Percentiles rank a stretch among this genome's conserved stretches.
These are phyloP conservation scores for Haliclona indistincta DNA, from an alignment of 37 sponge, comb jelly and placozoan species.

Conservation along the genomic window DNA sequence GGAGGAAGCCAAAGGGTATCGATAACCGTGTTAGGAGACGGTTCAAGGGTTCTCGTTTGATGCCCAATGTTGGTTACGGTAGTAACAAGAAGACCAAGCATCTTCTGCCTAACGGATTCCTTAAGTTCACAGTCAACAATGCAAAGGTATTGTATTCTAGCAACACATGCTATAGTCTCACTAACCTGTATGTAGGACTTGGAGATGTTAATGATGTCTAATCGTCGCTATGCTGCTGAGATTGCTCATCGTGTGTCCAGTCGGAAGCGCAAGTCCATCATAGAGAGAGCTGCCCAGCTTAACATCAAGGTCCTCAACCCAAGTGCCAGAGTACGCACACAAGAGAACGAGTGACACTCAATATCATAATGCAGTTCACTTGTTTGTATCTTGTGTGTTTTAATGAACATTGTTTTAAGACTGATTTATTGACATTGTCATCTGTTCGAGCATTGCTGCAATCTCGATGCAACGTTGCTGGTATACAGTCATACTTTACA, in stretches of 20 bases:
- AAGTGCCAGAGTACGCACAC: slow-evolving; percentile 81
- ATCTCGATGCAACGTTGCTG: too few relatives aligned
- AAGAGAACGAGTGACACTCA: slow-evolving; percentile 92
- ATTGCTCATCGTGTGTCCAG: slow-evolving; percentile 94
- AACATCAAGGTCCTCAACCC: slow-evolving; percentile 88
- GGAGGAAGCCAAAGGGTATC: slow-evolving; percentile 99
- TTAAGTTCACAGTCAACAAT: slow-evolving; percentile 90
- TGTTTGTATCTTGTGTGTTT: too few relatives aligned
- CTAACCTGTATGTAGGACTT: slow-evolving; percentile 65
- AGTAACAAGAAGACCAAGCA: slow-evolving; percentile 93
- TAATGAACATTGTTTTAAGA: too few relatives aligned
- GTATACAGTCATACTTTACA: too few relatives aligned
- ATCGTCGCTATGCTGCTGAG: slow-evolving; percentile 90
- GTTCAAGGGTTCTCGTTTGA: slow-evolving; percentile 88
- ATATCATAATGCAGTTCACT: too few relatives aligned
- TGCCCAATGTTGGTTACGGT: slow-evolving; percentile 99
- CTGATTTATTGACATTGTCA: too few relatives aligned
- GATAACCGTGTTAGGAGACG: slow-evolving; percentile 94
- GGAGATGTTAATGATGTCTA: slow-evolving; percentile 96
- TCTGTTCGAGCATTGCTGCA: too few relatives aligned
- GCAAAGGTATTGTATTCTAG: slow-evolving; percentile 60
- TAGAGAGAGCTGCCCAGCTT: slow-evolving; percentile 91
- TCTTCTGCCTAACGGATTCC: slow-evolving; percentile 83
- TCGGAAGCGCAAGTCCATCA: slow-evolving; percentile 88
- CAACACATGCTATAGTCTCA: neutral